These are phyloP conservation scores for Wasmannia auropunctata DNA, from an alignment of 1,140 invertebrate genomes.

Conservation along the genomic window DNA sequence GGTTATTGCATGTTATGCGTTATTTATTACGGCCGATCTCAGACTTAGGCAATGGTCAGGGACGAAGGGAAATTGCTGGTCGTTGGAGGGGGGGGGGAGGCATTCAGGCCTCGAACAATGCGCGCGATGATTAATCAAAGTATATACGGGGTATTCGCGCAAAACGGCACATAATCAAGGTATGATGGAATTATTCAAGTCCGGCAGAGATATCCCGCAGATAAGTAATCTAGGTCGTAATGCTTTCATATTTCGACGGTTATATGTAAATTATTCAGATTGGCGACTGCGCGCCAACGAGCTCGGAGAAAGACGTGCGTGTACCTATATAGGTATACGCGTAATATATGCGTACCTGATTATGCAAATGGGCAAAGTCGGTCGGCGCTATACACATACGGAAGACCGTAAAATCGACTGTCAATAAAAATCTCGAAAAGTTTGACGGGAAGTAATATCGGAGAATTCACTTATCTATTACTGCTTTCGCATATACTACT, in stretches of 20 bases:
- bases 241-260: slow-evolving; percentile 46
- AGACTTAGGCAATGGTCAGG: slow-evolving; percentile 21
- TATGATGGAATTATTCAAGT: slow-evolving; percentile 12
- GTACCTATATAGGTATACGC: background rate
- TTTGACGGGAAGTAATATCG: background rate
- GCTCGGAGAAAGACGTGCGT: slow-evolving; percentile 15
- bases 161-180: slow-evolving; percentile 47
- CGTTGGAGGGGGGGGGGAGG: too few relatives aligned
- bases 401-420: background rate
- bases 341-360: slow-evolving; percentile 4
- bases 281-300: background rate
- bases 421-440: background rate
- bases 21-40: slow-evolving; percentile 22
- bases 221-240: slow-evolving; percentile 43
- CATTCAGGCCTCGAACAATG: slow-evolving; percentile 32
- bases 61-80: slow-evolving; percentile 18
- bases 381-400: background rate
- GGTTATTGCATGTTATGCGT: slow-evolving; percentile 21
- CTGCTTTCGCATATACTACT: background rate
- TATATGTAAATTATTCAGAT: slow-evolving; percentile 50
- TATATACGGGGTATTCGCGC: slow-evolving; percentile 28
- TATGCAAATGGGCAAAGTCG: slow-evolving; percentile 3
- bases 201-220: slow-evolving; percentile 2
- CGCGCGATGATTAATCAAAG: slow-evolving; percentile 46
- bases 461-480: background rate